Conservation (phyloP, 1,140 invertebrate species). For the Ceratina calcarata region DNA sequence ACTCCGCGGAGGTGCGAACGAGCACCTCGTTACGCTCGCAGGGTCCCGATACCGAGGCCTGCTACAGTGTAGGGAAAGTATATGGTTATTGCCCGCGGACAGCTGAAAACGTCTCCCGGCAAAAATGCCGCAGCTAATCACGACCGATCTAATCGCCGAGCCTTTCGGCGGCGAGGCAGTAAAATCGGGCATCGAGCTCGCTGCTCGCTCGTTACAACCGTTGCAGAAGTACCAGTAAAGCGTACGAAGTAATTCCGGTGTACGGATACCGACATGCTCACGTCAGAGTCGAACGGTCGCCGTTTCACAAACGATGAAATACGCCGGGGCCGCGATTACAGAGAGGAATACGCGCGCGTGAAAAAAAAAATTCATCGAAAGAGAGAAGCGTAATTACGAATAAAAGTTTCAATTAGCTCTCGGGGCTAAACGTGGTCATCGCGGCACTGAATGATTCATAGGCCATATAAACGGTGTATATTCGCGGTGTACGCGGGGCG, state of each 20-base stretch:
- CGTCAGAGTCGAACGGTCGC: constrained; percentile 2
- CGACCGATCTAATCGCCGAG: constrained; percentile 31
- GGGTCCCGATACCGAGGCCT: no score
- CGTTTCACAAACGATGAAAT: constrained; percentile 29
- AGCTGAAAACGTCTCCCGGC: constrained; percentile 5
- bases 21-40: constrained; percentile 3
- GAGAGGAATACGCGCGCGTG: background rate
- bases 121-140: constrained; percentile 31
- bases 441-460: constrained; percentile 58
- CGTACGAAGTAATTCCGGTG: constrained; percentile 29
- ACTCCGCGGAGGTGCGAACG: constrained; percentile 8
- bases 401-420: constrained; percentile 68
- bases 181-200: constrained; percentile 19
- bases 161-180: constrained; percentile 17
- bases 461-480: constrained; percentile 57
- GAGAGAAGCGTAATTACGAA: constrained; percentile 60
- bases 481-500: background rate
- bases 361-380: constrained; percentile 5
- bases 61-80: background rate
- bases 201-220: constrained; percentile 9
- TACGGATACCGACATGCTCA: constrained; percentile 5
- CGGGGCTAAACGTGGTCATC: constrained; percentile 47
- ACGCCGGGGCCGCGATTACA: constrained; percentile 15
- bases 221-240: constrained; percentile 30
- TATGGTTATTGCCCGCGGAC: constrained; percentile 1